Base-by-base conservation (phyloP, 2,888 invertebrate species). In the Athalia circularis region DNA sequence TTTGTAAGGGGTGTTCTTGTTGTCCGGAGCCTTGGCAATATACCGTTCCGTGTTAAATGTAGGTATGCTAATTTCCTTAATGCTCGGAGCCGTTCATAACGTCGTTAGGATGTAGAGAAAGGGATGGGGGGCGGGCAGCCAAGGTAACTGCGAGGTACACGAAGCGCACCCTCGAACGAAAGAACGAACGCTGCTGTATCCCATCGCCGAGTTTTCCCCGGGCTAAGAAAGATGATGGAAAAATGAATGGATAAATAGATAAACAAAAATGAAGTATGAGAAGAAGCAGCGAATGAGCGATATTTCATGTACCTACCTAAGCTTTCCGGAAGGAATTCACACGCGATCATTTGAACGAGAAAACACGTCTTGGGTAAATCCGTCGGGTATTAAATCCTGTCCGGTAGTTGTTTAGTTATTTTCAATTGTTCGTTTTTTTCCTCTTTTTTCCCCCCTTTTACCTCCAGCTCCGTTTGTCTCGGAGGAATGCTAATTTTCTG, bases 11-110 rank as follows among this genome's bases (percentile, higher is more conserved):
- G 77, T 77, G 52, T 77, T 62, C 50, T 59, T 64, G 65, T 67
- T 74, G 72, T 74, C 65, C 70, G 52, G 75, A 54, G 29, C 52
- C 43, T 29, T 29, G 1, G 68, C 68, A n/a, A 68, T 57, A 72
- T 50, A 61, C 62, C 64, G 62, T 45, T 62, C 61, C 11, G 62
- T 57, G 62, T 64, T 64, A 50, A 75, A 75, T 75, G 75, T 75
- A 62, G 62, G 62, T 81, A 82, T 82, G 82, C 81, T 83, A 82
- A 83, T 83, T 82, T 82, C 78, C 79, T 75, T 82, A 83, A 82
- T 82, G 79, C 82, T 75, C 80, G 5, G 47, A 45, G 72, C 77
- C 80, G 80, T 83, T 83, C 80, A 80, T 82, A 82, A 82, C 81
- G 79, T 81, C 80, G 81, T 83, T 83, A 82, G 75, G 78, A 76